Percentiles rank a stretch among this genome's conserved stretches.
Evolutionary conservation across 2,113 vertebrate species (phyloP).

Genomic region (Sphaerodactylus townsendi): DNA sequence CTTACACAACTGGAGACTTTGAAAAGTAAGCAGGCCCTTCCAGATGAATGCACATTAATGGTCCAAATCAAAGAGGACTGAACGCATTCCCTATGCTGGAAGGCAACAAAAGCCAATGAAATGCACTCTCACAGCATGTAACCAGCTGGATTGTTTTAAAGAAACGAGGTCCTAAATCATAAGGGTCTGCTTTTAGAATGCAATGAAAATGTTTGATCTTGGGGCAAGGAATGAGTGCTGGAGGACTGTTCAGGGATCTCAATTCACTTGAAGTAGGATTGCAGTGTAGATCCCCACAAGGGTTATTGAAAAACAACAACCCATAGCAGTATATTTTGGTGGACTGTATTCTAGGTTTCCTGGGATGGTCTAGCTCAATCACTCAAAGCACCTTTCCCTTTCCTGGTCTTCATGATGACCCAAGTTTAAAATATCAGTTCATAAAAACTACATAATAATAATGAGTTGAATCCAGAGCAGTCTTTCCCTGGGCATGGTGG

Average conservation of each 20-base stretch:
- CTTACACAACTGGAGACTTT: constrained; percentile 55
- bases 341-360: background rate
- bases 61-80: constrained; percentile 56
- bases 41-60: constrained; percentile 63
- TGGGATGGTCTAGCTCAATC: background rate
- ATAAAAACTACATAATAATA: no score
- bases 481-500: no score
- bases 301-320: background rate
- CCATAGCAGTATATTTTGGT: background rate
- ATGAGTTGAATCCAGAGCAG: no score
- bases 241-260: background rate
- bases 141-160: constrained; percentile 32
- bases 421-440: background rate
- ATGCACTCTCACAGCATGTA: constrained; percentile 25
- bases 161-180: constrained; percentile 16
- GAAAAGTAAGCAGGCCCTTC: constrained; percentile 59
- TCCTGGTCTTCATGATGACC: background rate
- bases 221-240: background rate
- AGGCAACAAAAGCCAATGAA: constrained; percentile 16
- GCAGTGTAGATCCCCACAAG: background rate
- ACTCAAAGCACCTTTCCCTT: background rate
- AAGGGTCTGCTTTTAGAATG: background rate
- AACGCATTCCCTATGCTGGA: constrained; percentile 31
- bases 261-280: background rate
- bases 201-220: constrained; percentile 29